phyloP scores from a whole-genome alignment of 1,140 invertebrate species.

The Ectropis grisescens region DNA sequence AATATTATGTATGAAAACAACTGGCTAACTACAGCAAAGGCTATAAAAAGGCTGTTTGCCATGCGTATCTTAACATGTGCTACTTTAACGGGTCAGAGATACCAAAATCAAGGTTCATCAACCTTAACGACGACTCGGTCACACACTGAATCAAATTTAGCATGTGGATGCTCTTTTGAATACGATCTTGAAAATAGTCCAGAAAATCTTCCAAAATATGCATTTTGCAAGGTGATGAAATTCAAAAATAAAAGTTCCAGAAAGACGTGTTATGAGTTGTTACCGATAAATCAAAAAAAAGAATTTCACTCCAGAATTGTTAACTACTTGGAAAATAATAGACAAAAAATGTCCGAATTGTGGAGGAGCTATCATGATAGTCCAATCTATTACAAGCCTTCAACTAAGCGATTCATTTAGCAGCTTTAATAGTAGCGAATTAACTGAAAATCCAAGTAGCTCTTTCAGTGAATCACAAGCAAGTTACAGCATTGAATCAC shows the following conservation, averaged over 20 bases:
- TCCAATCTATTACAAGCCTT: constrained; percentile 34
- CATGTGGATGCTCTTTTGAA: constrained; percentile 52
- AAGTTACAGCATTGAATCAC: too few relatives aligned
- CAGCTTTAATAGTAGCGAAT: not conserved
- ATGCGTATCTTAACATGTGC: constrained; percentile 48
- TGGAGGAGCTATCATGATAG: constrained; percentile 46
- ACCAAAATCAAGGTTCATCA: constrained; percentile 18
- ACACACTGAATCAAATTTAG: too few relatives aligned
- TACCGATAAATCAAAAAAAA: constrained; percentile 67
- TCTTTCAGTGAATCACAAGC: too few relatives aligned
- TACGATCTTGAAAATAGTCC: constrained; percentile 29
- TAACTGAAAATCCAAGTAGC: too few relatives aligned
- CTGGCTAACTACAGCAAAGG: constrained; percentile 43
- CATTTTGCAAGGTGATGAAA: constrained; percentile 67
- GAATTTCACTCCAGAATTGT: constrained; percentile 67
- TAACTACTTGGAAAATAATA: constrained; percentile 56
- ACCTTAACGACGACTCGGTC: too few relatives aligned
- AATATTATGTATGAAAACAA: constrained; percentile 65
- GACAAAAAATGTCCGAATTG: constrained; percentile 59
- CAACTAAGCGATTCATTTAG: constrained; percentile 7
- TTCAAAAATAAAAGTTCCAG: constrained; percentile 58
- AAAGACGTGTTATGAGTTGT: constrained; percentile 60
- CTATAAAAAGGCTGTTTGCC: constrained; percentile 53
- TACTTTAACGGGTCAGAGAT: constrained; percentile 32
- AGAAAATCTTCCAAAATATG: constrained; percentile 60